Base-by-base conservation (phyloP, 2,888 invertebrate species). In the Eilema sororculum region DNA sequence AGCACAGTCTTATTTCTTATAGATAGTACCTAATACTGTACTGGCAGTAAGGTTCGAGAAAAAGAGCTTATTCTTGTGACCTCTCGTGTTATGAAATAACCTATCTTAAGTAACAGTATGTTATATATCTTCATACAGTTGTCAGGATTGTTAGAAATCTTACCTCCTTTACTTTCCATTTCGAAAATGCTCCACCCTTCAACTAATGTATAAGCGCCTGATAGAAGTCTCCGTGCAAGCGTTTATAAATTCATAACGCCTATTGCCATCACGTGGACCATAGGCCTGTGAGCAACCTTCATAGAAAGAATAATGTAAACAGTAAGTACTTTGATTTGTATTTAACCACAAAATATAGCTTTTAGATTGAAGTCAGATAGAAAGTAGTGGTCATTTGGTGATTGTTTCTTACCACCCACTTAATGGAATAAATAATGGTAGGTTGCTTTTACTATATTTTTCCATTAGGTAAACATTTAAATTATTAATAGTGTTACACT, bases 361-460 rank as follows among this genome's bases (percentile, higher is more conserved):
- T 41, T 61, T 41, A 56, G 56, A 73, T 67, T 69, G 58, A 75
- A 79, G n/a, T 71, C 37, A 77, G 69, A 73, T 71, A 0, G 64
- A n/a, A 63, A 65, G 25, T 57, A 41, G 24, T 63, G 60, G 56
- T 73, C 60, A 8, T 25, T 57, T 58, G 70, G 28, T 52, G 59
- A 56, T 63, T 13, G 10, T 72, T 68, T 60, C 46, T 56, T 41
- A 20, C 46, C 20, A 16, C 22, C 25, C 16, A 24, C 52, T 65
- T 52, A 20, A n/a, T 9, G 9, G 20, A 52, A 6, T 9, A 9
- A n/a, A n/a, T 52, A 52, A 52, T n/a, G 1, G 8, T 8, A 9
- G 0, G n/a, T n/a, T 52, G 6, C 20, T 20, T 20, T 46, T 4
- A n/a, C n/a, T n/a, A n/a, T n/a, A n/a, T n/a, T n/a, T n/a, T n/a